A percentile compares a stretch with the other conserved stretches of the same genome.
Conservation (phyloP, 2,797 vertebrate species). For the Micropoecilia bifurca region DNA sequence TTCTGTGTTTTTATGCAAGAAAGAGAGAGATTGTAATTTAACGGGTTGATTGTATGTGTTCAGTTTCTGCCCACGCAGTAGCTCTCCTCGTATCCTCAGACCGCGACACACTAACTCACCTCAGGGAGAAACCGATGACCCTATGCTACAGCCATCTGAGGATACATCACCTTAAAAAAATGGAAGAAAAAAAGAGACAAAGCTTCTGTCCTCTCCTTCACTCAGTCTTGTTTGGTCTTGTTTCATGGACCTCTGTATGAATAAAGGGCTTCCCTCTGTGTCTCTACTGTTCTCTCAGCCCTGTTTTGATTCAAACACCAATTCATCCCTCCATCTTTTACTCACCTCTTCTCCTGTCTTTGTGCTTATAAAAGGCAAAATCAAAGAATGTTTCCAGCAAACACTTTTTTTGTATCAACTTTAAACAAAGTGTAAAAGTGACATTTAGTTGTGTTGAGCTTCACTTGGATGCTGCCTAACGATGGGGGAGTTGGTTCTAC, state of each 20-base stretch:
- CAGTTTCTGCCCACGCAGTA: conserved; percentile 20
- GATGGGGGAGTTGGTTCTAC: not conserved
- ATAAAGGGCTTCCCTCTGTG: conserved; percentile 74
- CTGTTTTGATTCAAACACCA: conserved; percentile 37
- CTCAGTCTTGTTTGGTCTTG: conserved; percentile 11
- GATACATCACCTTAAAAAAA: conserved; percentile 48
- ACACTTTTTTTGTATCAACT: conserved; percentile 84
- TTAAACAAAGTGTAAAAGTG: conserved; percentile 83
- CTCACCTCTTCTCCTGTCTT: conserved; percentile 37
- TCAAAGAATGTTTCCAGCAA: conserved; percentile 79
- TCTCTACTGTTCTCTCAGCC: conserved; percentile 46
- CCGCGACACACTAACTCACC: conserved; percentile 73
- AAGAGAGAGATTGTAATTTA: conserved; percentile 50
- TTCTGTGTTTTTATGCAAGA: conserved; percentile 12
- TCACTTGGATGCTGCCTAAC: conserved; percentile 2
- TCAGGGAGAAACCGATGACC: conserved; percentile 77
- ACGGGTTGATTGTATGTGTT: conserved; percentile 47
- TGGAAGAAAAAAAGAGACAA: conserved; percentile 21
- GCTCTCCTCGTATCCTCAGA: conserved; percentile 44
- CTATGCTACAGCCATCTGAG: conserved; percentile 48
- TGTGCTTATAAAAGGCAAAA: conserved; percentile 72
- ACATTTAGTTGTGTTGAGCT: conserved; percentile 7
- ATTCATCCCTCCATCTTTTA: conserved; percentile 3
- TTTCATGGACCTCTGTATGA: conserved; percentile 43
- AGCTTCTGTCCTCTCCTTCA: conserved; percentile 15